Evolutionary conservation across 2,113 vertebrate genomes (phyloP).

Genomic region (Pteropus alecto): DNA sequence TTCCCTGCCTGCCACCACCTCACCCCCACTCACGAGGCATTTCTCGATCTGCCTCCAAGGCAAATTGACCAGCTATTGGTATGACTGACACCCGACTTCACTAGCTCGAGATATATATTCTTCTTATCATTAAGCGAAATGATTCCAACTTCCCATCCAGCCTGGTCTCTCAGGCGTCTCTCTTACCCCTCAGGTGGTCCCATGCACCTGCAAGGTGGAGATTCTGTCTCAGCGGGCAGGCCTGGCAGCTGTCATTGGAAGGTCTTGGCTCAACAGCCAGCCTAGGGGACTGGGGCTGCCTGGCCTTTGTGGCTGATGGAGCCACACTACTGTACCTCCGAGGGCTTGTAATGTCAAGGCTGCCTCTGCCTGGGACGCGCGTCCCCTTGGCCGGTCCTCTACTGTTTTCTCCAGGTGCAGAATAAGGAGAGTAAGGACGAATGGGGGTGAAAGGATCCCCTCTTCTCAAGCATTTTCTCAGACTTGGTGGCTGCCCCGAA

Average conservation of each 20-base stretch:
- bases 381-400: not conserved
- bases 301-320: not conserved
- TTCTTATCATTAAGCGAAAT: not conserved
- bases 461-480: not conserved
- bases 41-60: not conserved
- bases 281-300: not conserved
- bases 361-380: fast-evolving
- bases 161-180: not conserved
- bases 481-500: not conserved
- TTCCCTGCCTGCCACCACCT: not conserved
- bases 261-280: not conserved
- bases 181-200: not conserved
- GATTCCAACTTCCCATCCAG: not conserved
- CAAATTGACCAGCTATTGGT: not conserved
- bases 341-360: too few relatives aligned
- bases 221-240: not conserved
- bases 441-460: not conserved
- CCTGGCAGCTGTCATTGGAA: not conserved
- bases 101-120: not conserved
- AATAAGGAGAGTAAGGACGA: not conserved
- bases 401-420: not conserved
- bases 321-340: not conserved
- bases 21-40: not conserved
- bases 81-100: not conserved
- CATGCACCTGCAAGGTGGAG: too few relatives aligned